Conservation (phyloP, 2,888 invertebrate genomes). For the Athalia cordata region DNA sequence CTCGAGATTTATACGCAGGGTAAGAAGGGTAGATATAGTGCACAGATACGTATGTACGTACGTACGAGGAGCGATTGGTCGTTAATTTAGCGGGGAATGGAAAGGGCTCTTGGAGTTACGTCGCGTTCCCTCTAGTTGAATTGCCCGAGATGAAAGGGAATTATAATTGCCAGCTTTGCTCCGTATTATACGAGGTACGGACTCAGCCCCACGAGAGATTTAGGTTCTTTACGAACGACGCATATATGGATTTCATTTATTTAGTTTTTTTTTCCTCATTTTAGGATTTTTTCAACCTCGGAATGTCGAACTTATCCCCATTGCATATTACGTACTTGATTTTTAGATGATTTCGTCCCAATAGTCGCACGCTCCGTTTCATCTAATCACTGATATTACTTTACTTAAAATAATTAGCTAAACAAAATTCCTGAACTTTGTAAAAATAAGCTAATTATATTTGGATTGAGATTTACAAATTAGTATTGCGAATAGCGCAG, state of each 20-base stretch:
- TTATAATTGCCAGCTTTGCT: constrained; percentile 34
- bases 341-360: no score
- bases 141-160: constrained; percentile 31
- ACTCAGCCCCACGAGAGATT: constrained; percentile 17
- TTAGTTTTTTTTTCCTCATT: not conserved
- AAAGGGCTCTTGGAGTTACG: constrained; percentile 34
- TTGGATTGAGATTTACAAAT: not conserved
- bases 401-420: no score
- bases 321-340: no score
- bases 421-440: no score
- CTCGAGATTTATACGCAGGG: no score
- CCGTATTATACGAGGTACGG: constrained; percentile 7
- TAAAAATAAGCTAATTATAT: not conserved
- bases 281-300: not conserved
- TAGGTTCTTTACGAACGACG: constrained; percentile 4
- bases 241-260: not conserved
- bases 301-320: not conserved
- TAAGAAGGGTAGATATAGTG: not conserved
- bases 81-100: constrained; percentile 41
- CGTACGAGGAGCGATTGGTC: constrained; percentile 22
- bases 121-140: constrained; percentile 25
- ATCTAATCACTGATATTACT: no score
- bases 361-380: no score
- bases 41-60: not conserved
- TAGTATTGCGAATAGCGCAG: not conserved